phyloP scores from a whole-genome alignment of 2,113 vertebrate species.

The Oxyura jamaicensis region DNA sequence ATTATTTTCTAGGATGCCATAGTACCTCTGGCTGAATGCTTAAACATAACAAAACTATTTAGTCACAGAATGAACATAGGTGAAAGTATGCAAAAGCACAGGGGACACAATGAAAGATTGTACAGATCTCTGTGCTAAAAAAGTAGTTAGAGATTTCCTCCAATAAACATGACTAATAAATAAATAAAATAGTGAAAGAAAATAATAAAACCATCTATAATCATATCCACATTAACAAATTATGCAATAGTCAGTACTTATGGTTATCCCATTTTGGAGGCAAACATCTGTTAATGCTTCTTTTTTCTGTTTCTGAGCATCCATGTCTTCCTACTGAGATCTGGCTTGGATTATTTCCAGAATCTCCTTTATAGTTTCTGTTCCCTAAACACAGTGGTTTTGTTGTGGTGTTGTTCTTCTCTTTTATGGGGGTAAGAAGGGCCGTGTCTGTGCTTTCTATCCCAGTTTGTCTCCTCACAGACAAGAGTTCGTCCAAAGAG shows the following conservation, averaged over 20 bases:
- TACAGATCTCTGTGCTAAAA: not conserved
- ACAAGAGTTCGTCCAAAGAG: not conserved
- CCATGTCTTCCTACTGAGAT: not conserved
- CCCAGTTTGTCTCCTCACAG: not conserved
- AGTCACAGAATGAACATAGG: not conserved
- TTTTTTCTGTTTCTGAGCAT: constrained; percentile 21
- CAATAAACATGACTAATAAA: not conserved
- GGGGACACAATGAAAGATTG: not conserved
- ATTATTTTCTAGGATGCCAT: not conserved
- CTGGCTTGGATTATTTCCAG: constrained; percentile 38
- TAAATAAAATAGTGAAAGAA: not conserved
- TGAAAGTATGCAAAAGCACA: not conserved
- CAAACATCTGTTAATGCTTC: constrained; percentile 16
- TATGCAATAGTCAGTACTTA: not conserved
- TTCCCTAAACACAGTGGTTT: not conserved
- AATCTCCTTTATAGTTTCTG: constrained; percentile 14
- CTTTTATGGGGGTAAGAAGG: not conserved
- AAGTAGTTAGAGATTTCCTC: not conserved
- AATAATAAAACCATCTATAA: not conserved
- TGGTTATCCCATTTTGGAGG: not conserved
- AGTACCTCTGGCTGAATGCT: not conserved
- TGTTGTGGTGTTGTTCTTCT: not conserved
- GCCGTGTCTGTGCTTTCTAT: not conserved
- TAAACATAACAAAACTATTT: not conserved
- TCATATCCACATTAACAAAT: not conserved